phyloP scores from a whole-genome alignment of 2,797 vertebrate species.

The Catamblyrhynchus diadema region DNA sequence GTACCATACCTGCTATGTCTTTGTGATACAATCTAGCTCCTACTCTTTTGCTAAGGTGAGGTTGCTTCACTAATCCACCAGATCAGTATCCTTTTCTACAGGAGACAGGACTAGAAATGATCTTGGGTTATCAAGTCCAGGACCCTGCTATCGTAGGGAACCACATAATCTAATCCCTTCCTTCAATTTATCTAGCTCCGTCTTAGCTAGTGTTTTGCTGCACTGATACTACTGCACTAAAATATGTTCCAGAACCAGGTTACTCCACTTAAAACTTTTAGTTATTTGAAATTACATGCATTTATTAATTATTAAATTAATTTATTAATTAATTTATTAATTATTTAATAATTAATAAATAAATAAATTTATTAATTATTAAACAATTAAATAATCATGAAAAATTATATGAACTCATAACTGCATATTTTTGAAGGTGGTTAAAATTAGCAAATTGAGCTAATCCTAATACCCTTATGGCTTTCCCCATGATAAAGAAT shows the following conservation, averaged over 20 bases:
- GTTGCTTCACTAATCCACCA: constrained; percentile 17
- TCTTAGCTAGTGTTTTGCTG: neutral
- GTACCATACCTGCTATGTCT: neutral
- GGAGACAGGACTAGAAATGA: neutral
- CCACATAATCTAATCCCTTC: neutral
- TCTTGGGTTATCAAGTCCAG: neutral
- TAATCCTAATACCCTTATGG: neutral
- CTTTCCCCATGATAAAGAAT: neutral
- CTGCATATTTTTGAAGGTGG: neutral
- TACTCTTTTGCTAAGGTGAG: constrained; percentile 1
- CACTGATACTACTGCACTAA: neutral
- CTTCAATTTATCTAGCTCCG: neutral
- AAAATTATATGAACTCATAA: neutral
- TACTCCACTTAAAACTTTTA: neutral
- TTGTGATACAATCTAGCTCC: neutral
- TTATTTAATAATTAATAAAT: too few relatives aligned
- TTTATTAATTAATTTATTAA: too few relatives aligned
- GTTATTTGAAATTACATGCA: neutral
- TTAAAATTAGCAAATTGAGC: neutral
- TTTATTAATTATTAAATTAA: neutral
- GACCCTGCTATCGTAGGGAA: neutral
- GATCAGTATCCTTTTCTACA: neutral
- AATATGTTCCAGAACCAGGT: neutral
- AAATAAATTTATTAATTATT: too few relatives aligned
- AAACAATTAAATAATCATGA: too few relatives aligned